These are phyloP conservation scores for Oscheius sp. DNA, from an alignment of 2,888 invertebrate genomes.

Conservation along the genomic window DNA sequence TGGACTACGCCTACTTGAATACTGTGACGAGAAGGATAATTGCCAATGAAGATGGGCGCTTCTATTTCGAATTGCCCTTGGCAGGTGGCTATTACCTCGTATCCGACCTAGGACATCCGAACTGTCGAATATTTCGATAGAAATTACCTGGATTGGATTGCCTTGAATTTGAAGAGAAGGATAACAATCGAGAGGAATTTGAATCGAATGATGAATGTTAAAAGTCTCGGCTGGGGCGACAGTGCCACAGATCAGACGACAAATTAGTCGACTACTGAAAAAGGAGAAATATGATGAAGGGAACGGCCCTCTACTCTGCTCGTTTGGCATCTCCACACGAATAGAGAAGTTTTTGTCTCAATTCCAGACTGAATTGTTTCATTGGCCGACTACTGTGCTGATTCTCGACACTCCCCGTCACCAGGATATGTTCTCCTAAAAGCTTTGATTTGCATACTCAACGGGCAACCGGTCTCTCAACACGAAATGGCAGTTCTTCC, in stretches of 20 bases:
- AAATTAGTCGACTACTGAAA: slow-evolving; percentile 30
- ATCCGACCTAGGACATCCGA: slow-evolving; percentile 41
- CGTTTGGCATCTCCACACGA: slow-evolving; percentile 46
- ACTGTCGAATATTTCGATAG: too few relatives aligned
- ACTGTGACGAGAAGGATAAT: slow-evolving; percentile 24
- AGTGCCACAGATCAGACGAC: slow-evolving; percentile 24
- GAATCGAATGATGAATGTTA: slow-evolving; percentile 36
- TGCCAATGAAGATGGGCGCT: slow-evolving; percentile 49
- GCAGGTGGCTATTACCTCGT: slow-evolving; percentile 46
- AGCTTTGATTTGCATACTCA: slow-evolving; percentile 2
- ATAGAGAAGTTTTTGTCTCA: slow-evolving; percentile 49
- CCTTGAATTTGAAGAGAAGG: slow-evolving; percentile 26
- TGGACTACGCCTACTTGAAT: not conserved
- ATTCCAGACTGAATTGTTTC: slow-evolving; percentile 47
- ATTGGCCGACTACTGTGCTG: slow-evolving; percentile 40
- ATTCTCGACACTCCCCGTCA: slow-evolving; percentile 48
- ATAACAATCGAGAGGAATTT: slow-evolving; percentile 36
- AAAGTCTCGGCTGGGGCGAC: slow-evolving; percentile 37
- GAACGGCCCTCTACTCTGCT: slow-evolving; percentile 41
- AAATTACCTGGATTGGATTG: slow-evolving; percentile 32
- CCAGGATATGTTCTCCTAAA: slow-evolving; percentile 53
- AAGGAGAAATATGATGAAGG: not conserved
- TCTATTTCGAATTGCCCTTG: slow-evolving; percentile 51
- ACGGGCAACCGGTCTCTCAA: slow-evolving; percentile 3
- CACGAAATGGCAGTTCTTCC: slow-evolving; percentile 10